Base-by-base conservation (phyloP, 2,888 invertebrate species). In the Mactromeris polynyma region DNA sequence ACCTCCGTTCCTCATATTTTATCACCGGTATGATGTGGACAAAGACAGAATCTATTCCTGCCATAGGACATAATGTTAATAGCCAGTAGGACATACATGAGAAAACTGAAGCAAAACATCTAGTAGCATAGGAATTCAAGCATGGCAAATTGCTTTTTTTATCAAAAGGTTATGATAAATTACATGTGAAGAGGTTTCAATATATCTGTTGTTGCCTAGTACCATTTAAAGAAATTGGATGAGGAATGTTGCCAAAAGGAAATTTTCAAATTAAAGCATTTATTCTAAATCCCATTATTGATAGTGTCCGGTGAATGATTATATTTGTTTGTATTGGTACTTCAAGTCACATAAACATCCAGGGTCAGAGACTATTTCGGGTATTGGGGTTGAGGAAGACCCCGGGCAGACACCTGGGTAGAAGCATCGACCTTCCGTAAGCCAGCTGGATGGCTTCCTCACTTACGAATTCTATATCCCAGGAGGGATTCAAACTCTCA, bases 81-180 rank as follows among this genome's bases (percentile, higher is more conserved):
- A 36, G 36, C 36, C 31, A 33, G 73, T 36, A 36, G 33, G 36
- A 14, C 33, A 73, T 73, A 36, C 19, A 36, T 73, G 33, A 33
- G 33, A 36, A 73, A n/a, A 73, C 14, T 33, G 36, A 73, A 36
- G 33, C 36, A 36, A 19, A 14, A 14, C 36, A 36, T 73, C 31
- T 36, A 73, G 73, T 73, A 73, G 73, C 73, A 14, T 17, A 73
- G 73, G 73, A 73, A 73, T 73, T 73, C 73, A 73, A 73, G 73
- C 73, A 73, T 73, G 73, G 73, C 31, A 36, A 73, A 73, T 73
- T 73, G 73, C 33, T 73, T 73, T 73, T 58, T 58, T 73, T 73
- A 73, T 73, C 33, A 73, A 73, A 58, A 73, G 73, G 36, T 73
- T 73, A 73, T 73, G 73, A 73, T 73, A 17, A 73, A 73, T 73